Evolutionary conservation across 1,140 invertebrate species (phyloP).

Genomic region (Lucilia cuprina): DNA sequence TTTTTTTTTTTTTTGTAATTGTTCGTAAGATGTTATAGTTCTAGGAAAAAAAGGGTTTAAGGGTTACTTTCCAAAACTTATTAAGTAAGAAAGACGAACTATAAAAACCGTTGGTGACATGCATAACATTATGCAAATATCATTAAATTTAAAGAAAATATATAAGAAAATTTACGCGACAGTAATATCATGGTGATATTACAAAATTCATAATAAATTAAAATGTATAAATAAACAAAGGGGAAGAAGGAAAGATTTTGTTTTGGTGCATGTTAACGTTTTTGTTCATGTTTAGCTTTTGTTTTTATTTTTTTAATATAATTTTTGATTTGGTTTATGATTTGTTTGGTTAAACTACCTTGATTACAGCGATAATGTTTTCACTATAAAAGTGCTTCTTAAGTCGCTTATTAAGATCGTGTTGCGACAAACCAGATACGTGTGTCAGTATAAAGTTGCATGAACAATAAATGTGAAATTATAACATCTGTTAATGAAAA

Average conservation of each 20-base stretch:
- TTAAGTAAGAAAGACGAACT: not conserved
- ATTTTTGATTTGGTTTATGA: constrained; percentile 12
- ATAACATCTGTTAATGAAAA: no score
- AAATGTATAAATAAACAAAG: not conserved
- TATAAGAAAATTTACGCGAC: not conserved
- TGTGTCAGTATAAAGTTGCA: not conserved
- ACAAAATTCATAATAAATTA: not conserved
- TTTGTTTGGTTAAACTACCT: not conserved
- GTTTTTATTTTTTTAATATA: not conserved
- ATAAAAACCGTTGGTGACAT: constrained; percentile 13
- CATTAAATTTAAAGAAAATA: not conserved
- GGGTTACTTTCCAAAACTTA: not conserved
- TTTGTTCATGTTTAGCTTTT: not conserved
- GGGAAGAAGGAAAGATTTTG: no score
- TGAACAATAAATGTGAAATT: not conserved
- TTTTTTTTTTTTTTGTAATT: not conserved
- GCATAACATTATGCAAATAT: constrained; percentile 30
- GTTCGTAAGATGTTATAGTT: not conserved
- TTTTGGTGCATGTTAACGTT: not conserved
- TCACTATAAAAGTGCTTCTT: not conserved
- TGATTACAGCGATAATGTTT: constrained; percentile 6
- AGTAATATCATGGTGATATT: not conserved
- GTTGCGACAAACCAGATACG: not conserved
- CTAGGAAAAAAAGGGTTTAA: not conserved
- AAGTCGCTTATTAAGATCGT: not conserved